phyloP scores from a whole-genome alignment of 2,113 vertebrate genomes.

The Ammodytes dubius region DNA sequence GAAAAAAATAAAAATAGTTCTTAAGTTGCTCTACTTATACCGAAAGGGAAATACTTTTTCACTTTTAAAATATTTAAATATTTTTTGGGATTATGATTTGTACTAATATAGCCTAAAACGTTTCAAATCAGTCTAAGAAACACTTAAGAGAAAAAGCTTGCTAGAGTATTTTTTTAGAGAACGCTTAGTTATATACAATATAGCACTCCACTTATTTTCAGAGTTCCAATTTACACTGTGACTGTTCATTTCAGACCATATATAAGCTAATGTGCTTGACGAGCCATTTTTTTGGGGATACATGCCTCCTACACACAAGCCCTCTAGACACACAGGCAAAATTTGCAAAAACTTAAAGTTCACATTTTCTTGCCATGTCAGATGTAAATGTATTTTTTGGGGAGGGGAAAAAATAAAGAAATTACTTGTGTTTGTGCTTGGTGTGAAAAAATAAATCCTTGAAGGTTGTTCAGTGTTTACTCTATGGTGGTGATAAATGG shows the following conservation, averaged over 20 bases:
- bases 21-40: conserved; percentile 13
- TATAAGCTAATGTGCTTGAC: conserved; percentile 73
- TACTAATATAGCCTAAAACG: conserved; percentile 58
- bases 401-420: conserved; percentile 51
- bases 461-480: conserved; percentile 73
- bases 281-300: conserved; percentile 68
- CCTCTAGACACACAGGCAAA: conserved; percentile 55
- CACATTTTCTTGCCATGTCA: conserved; percentile 76
- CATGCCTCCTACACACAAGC: conserved; percentile 64
- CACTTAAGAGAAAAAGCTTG: conserved; percentile 65
- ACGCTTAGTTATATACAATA: conserved; percentile 57
- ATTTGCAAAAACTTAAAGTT: conserved; percentile 67
- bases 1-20: neutral
- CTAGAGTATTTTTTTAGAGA: conserved; percentile 82
- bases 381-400: conserved; percentile 59
- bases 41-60: conserved; percentile 51
- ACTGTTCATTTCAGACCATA: conserved; percentile 70
- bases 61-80: conserved; percentile 67
- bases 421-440: conserved; percentile 80
- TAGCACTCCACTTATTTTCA: conserved; percentile 61
- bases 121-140: conserved; percentile 47
- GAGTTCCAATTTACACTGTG: conserved; percentile 60
- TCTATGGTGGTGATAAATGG: conserved; percentile 70
- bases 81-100: conserved; percentile 66
- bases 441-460: conserved; percentile 75